A percentile compares a stretch with the other conserved stretches of the same genome.
phyloP scores from a whole-genome alignment of 2,888 invertebrate genomes.

The Vanessa cardui region DNA sequence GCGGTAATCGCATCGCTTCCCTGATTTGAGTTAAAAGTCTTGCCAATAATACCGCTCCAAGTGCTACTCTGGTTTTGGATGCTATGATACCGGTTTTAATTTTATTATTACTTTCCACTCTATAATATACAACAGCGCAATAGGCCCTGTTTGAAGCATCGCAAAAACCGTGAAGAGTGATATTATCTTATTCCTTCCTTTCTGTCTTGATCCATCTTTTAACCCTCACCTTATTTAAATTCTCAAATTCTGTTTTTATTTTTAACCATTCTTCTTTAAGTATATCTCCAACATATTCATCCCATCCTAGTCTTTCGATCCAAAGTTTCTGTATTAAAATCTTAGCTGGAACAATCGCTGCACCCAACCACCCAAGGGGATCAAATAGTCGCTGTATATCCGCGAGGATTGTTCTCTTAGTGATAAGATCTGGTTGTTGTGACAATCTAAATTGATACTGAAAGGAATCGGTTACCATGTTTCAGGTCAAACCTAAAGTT shows the following conservation, averaged over 20 bases:
- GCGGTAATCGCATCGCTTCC: constrained; percentile 40
- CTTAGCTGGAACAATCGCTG: constrained; percentile 42
- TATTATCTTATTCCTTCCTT: not conserved
- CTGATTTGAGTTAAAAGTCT: constrained; percentile 38
- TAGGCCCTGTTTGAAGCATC: constrained; percentile 43
- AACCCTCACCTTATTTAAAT: constrained; percentile 22
- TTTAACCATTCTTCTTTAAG: constrained; percentile 31
- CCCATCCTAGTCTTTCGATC: constrained; percentile 30
- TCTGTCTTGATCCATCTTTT: constrained; percentile 24
- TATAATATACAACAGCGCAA: no score
- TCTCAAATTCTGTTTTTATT: constrained; percentile 21
- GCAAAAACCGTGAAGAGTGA: constrained; percentile 34
- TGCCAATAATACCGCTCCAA: constrained; percentile 43
- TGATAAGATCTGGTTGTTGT: constrained; percentile 27
- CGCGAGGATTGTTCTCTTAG: constrained; percentile 42
- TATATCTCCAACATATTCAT: constrained; percentile 23
- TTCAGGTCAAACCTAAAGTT: constrained; percentile 41
- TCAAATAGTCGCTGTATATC: constrained; percentile 20
- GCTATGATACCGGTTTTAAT: constrained; percentile 39
- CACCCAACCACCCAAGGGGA: constrained; percentile 45
- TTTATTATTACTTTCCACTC: no score
- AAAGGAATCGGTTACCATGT: constrained; percentile 39
- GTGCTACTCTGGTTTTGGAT: constrained; percentile 45
- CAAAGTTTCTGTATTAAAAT: constrained; percentile 43
- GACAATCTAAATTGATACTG: constrained; percentile 37